Evolutionary conservation across 2,888 invertebrate species (phyloP).

Genomic region (Mimachlamys varia): DNA sequence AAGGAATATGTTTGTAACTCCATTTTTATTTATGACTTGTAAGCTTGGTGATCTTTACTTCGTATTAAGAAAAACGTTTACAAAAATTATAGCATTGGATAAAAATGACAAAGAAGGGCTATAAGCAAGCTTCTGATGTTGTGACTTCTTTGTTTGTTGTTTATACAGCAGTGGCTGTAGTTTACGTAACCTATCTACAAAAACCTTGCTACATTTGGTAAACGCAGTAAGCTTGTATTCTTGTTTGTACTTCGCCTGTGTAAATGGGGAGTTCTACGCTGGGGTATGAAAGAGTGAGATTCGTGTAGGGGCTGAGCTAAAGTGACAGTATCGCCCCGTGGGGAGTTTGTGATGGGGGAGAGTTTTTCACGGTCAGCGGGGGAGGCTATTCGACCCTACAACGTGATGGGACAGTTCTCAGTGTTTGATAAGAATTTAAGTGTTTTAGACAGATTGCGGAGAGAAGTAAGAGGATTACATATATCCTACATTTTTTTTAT

Average conservation of each 20-base stretch:
- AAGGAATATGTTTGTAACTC: neutral
- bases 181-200: neutral
- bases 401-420: conserved; percentile 13
- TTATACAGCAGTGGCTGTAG: too few relatives aligned
- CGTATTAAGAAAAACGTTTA: neutral
- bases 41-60: neutral
- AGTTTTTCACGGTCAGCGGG: conserved; percentile 17
- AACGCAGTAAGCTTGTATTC: neutral
- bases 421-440: conserved; percentile 26
- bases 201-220: neutral
- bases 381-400: neutral
- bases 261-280: neutral
- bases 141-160: too few relatives aligned
- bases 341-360: neutral
- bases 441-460: conserved; percentile 15
- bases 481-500: neutral
- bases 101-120: neutral
- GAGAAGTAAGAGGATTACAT: conserved; percentile 1
- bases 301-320: neutral
- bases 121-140: neutral
- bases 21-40: neutral
- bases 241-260: neutral
- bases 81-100: neutral
- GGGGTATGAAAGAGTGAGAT: neutral
- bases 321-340: conserved; percentile 27